Evolutionary conservation across 2,888 invertebrate species (phyloP), one percentile per base, ranked within the genome.

Genomic region (Ariolimax columbianus): DNA sequence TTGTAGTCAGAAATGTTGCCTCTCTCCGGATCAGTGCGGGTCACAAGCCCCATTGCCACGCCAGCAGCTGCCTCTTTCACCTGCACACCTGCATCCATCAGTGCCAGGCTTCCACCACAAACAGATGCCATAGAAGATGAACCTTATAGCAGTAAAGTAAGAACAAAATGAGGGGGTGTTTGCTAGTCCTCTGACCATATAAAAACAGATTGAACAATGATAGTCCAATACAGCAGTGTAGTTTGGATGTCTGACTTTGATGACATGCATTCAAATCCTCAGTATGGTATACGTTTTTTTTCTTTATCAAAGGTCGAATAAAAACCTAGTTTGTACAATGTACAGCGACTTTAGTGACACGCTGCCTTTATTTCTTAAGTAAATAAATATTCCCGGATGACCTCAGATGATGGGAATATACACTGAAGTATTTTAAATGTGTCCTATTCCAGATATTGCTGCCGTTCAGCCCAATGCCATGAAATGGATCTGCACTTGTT

Each of bases 91-190:
- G 99, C 99, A 95, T 99, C 99, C 96, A 98, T 96, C 51, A 99
- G 95, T 0, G 99, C 99, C 89, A 99, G 94, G 88, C 97, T 97
- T 0, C 99, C 99, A 0, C 97, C 99, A 94, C 99, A 99, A 9
- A 99, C 97, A 33, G 98, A 97, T 33, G 99, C 99, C 99, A 99
- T 99, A 0, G 99, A 99, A 84, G 99, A 99, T 0, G 99, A 99
- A 0, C 98, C 97, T 97, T 94, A 51, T 3, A 75, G 9, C 23
- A 75, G 4, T 4, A 75, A 51, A 75, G 11, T 30, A 2, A 14
- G 30, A 9, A 30, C 6, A 63, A 63, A 63, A 30, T n/a, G 63
- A 63, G n/a, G 30, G 6, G 14, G 30, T 30, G 6, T 30, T 63
- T 14, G 3, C 7, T 9, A 7, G 1, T 63, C 7, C 30, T 63